Base-by-base conservation (phyloP, 2,888 invertebrate genomes). In the Dicyrtomina minuta region DNA sequence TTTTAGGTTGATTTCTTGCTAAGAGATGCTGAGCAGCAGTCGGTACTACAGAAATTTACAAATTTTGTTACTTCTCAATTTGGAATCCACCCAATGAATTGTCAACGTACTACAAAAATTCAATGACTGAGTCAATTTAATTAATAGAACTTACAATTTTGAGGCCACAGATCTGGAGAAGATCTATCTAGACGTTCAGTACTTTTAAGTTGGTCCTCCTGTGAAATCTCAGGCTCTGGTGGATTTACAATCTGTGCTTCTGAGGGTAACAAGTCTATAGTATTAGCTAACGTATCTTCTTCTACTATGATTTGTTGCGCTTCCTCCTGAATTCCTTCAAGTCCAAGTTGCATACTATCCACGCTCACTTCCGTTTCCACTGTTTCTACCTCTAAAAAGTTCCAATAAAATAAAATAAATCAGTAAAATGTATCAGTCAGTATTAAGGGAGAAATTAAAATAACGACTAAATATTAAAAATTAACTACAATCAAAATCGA, bases 141-240 rank as follows among this genome's bases (percentile, higher is more conserved):
- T n/a, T n/a, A n/a, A n/a, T n/a, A n/a, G 22, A 68, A 84, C 89
- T 88, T 86, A 94, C 95, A 91, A 85, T 92, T 91, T 83, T 96
- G 95, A 26, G 96, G 96, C 96, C 96, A 97, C 79, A 96, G 83
- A 81, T 96, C 95, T 41, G 96, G 96, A 1, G 96, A 96, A n/a
- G 92, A 88, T 78, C 96, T 87, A 83, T 95, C 95, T 79, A 97
- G 84, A 81, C 92, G 93, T 84, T 97, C 96, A 80, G 90, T 86
- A 80, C 94, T 93, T 79, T 93, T 85, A 71, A 96, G 85, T 81
- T 88, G 90, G 80, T 90, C 89, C 81, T 91, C 92, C 27, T 58
- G 53, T 12, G 78, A 76, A 15, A 75, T 70, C 70, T 77, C 78
- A 24, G 72, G 70, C 64, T 76, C 76, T 43, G 68, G 66, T 17